Evolutionary conservation across 2,113 vertebrate species (phyloP).

Genomic region (Charina bottae): DNA sequence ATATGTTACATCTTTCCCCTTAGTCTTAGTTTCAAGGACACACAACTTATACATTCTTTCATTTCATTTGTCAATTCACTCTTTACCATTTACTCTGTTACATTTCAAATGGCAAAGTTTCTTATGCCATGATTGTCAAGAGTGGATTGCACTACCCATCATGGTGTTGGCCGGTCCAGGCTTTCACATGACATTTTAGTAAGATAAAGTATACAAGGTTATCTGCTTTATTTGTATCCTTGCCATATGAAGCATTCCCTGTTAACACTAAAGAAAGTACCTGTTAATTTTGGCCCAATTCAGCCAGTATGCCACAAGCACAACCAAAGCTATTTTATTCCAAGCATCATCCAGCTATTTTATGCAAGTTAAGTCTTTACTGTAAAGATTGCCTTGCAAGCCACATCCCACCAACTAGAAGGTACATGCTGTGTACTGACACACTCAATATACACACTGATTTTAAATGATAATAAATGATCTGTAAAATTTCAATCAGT

Average conservation of each 20-base stretch:
- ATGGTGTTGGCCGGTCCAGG: no score
- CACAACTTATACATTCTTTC: not conserved
- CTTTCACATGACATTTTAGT: no score
- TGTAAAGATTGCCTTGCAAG: not conserved
- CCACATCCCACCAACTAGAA: not conserved
- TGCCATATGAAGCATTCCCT: no score
- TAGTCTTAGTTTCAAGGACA: not conserved
- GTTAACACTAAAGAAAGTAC: no score
- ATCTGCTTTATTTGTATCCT: no score
- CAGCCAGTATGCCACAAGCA: no score
- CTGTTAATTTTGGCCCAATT: no score
- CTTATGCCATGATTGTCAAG: no score
- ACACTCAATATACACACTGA: no score
- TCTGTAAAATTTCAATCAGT: not conserved
- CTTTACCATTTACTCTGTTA: not conserved
- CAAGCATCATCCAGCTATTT: not conserved
- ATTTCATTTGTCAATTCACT: not conserved
- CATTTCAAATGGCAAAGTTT: not conserved
- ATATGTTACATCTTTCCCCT: not conserved
- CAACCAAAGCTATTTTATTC: no score
- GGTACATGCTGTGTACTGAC: not conserved
- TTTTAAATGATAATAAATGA: not conserved
- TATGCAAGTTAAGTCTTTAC: not conserved
- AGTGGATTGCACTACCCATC: no score
- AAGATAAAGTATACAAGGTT: no score